Conservation (phyloP, 2,113 vertebrate genomes). For the Hippocampus mohnikei region DNA sequence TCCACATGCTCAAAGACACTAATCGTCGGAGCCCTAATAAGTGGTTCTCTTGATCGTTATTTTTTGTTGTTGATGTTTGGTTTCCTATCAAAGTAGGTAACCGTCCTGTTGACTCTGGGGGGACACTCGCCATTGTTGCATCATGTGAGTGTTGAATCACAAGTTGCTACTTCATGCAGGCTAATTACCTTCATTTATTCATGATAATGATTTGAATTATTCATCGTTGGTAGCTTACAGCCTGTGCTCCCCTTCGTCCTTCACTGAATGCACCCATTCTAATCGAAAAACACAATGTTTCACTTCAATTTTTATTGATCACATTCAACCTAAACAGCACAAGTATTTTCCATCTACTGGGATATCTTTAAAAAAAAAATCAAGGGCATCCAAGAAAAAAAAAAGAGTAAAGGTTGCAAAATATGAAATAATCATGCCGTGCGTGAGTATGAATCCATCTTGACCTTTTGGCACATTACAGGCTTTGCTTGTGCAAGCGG, state of each 20-base stretch:
- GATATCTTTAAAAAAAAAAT: no score
- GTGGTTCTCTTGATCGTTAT: slow-evolving; percentile 36
- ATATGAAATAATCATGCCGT: no score
- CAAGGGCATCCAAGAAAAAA: no score
- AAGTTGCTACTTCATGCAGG: slow-evolving; percentile 27
- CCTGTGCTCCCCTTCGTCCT: not conserved
- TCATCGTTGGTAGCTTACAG: slow-evolving; percentile 30
- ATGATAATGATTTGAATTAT: slow-evolving; percentile 56
- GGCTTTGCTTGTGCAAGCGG: no score
- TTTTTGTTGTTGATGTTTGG: slow-evolving; percentile 36
- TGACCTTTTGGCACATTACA: no score
- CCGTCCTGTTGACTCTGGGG: slow-evolving; percentile 51
- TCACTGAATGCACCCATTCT: slow-evolving; percentile 17
- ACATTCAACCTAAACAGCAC: not conserved
- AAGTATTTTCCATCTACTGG: not conserved
- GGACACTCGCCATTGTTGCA: slow-evolving; percentile 34
- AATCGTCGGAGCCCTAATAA: slow-evolving; percentile 26
- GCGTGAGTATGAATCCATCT: no score
- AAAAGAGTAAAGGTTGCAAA: no score
- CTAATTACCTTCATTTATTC: slow-evolving; percentile 59
- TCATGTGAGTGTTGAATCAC: slow-evolving; percentile 25
- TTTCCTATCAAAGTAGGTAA: slow-evolving; percentile 53
- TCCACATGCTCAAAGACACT: slow-evolving; percentile 13
- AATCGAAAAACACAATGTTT: slow-evolving; percentile 16
- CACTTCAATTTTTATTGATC: not conserved